Conservation (phyloP, 2,888 invertebrate genomes). For the Cephonodes hylas region DNA sequence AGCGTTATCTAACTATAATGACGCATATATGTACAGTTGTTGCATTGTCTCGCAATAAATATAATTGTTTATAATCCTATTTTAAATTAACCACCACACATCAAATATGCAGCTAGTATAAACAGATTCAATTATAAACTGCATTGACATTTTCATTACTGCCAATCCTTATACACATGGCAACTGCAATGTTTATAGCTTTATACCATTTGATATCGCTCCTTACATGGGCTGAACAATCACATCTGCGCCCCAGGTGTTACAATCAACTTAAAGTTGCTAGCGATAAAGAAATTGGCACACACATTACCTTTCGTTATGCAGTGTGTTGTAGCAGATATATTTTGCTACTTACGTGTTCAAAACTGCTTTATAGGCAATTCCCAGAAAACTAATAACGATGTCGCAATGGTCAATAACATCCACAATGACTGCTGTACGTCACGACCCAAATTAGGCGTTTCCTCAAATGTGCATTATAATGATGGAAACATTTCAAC, state of each 20-base stretch:
- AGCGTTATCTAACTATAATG: not conserved
- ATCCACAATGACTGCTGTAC: not conserved
- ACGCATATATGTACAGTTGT: not conserved
- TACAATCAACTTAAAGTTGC: constrained; percentile 50
- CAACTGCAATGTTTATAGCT: constrained; percentile 49
- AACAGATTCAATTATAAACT: not conserved
- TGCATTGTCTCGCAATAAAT: not conserved
- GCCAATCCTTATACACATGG: constrained; percentile 22
- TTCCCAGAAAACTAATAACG: constrained; percentile 9
- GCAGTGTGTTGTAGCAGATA: not conserved
- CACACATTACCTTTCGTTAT: constrained; percentile 13
- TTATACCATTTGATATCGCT: constrained; percentile 29
- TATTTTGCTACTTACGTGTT: not conserved
- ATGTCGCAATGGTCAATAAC: constrained; percentile 11
- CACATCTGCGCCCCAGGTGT: constrained; percentile 57
- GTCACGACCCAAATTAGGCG: constrained; percentile 8
- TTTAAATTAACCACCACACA: no score
- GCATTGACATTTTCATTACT: not conserved
- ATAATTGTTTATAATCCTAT: not conserved
- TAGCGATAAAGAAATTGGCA: constrained; percentile 36
- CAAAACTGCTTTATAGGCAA: not conserved
- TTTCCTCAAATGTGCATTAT: constrained; percentile 11
- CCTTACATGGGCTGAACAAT: constrained; percentile 40
- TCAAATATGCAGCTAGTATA: no score
- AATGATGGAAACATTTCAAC: not conserved